Evolutionary conservation across 2,797 vertebrate species (phyloP).

Genomic region (Thunnus albacares): DNA sequence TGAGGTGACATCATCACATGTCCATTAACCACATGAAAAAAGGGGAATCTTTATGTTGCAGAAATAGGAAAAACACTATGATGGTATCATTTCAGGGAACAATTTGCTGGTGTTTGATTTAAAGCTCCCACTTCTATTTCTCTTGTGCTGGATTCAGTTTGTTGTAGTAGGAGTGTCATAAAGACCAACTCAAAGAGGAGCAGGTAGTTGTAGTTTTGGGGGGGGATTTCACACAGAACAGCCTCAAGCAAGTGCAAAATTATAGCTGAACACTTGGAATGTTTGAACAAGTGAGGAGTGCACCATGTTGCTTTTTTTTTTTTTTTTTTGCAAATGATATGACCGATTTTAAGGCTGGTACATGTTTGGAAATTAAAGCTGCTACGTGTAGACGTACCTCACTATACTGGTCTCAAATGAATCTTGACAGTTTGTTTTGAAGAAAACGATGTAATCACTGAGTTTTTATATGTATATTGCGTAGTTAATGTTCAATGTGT

Average conservation of each 20-base stretch:
- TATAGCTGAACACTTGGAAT: neutral
- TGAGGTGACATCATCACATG: constrained; percentile 63
- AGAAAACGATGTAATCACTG: neutral
- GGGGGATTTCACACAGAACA: constrained; percentile 25
- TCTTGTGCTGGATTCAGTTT: constrained; percentile 49
- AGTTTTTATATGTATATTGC: neutral
- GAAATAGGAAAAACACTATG: constrained; percentile 18
- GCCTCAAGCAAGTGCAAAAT: constrained; percentile 47
- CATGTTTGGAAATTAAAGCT: constrained; percentile 34
- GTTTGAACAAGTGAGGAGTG: constrained; percentile 13
- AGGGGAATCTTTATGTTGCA: neutral
- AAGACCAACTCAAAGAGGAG: constrained; percentile 16
- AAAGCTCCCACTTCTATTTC: constrained; percentile 36
- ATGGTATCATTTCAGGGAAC: neutral
- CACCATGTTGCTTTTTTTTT: neutral
- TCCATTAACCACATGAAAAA: constrained; percentile 43
- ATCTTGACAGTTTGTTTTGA: too few relatives aligned
- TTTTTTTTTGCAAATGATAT: neutral
- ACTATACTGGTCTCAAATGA: neutral
- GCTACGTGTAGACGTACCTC: neutral
- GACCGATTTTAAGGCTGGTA: constrained; percentile 58
- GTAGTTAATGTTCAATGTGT: neutral
- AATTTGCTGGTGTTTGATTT: constrained; percentile 68
- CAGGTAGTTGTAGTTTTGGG: constrained; percentile 31
- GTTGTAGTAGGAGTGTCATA: too few relatives aligned